Evolutionary conservation across 2,113 vertebrate genomes (phyloP).

Genomic region (Rhizomys pruinosus): DNA sequence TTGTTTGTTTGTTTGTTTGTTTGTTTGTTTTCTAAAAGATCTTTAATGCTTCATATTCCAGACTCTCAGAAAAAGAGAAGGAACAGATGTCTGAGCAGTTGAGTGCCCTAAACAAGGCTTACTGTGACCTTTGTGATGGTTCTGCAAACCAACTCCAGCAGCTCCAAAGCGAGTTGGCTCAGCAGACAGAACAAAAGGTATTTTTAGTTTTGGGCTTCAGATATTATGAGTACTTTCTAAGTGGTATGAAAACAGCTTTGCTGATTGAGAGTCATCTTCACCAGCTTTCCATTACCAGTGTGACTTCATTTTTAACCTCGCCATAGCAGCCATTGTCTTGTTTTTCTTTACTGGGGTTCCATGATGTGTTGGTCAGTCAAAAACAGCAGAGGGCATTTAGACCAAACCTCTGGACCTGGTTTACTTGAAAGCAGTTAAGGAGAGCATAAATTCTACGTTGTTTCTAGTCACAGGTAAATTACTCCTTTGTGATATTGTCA

Average conservation of each 20-base stretch:
- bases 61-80: conserved; percentile 93
- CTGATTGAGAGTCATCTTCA: conserved; percentile 53
- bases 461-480: conserved; percentile 16
- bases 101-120: conserved; percentile 90
- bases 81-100: conserved; percentile 91
- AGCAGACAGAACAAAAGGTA: conserved; percentile 97
- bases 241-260: conserved; percentile 44
- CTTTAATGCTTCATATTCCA: conserved; percentile 73
- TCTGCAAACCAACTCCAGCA: conserved; percentile 93
- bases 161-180: conserved; percentile 93
- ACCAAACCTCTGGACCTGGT: neutral
- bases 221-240: neutral
- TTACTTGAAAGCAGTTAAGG: neutral
- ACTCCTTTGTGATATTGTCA: conserved; percentile 27
- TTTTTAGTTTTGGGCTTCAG: conserved; percentile 28
- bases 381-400: conserved; percentile 32
- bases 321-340: conserved; percentile 66
- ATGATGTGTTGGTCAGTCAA: conserved; percentile 69
- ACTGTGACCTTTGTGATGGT: conserved; percentile 91
- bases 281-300: conserved; percentile 58
- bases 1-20: no score
- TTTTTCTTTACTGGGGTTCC: conserved; percentile 62
- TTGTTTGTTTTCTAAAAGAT: neutral
- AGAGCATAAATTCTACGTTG: conserved; percentile 41
- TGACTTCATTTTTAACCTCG: conserved; percentile 75